Conservation (phyloP, 2,797 vertebrate species). For the Malacoctenus gilli region DNA sequence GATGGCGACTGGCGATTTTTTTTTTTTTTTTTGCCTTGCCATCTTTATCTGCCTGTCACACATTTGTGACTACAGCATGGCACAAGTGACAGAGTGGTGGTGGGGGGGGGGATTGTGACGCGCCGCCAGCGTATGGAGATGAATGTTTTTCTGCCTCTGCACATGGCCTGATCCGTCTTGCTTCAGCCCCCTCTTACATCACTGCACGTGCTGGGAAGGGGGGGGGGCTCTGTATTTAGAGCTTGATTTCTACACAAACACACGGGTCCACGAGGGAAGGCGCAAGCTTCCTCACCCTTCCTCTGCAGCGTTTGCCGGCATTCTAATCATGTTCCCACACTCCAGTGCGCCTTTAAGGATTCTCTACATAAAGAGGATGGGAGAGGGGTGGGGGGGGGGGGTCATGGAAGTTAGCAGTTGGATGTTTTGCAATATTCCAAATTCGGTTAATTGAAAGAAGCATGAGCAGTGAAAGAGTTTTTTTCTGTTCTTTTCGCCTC, state of each 20-base stretch:
- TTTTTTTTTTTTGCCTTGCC: not conserved
- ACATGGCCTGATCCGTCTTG: conserved; percentile 65
- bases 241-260: conserved; percentile 61
- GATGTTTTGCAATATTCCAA: conserved; percentile 30
- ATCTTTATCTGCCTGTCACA: conserved; percentile 10
- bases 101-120: conserved; percentile 28
- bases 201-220: conserved; percentile 55
- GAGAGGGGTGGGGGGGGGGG: not conserved
- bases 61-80: conserved; percentile 22
- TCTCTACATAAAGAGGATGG: conserved; percentile 15
- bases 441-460: conserved; percentile 40
- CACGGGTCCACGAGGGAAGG: conserved; percentile 40
- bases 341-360: conserved; percentile 54
- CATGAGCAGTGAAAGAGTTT: not conserved
- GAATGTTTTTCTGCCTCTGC: conserved; percentile 55
- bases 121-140: conserved; percentile 45
- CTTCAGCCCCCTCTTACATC: conserved; percentile 71
- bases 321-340: conserved; percentile 67
- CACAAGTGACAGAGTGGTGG: conserved; percentile 32
- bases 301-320: conserved; percentile 41
- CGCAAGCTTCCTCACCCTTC: conserved; percentile 24
- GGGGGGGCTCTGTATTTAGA: conserved; percentile 60
- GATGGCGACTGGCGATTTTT: conserved; percentile 3
- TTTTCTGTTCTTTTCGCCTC: conserved; percentile 7
- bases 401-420: conserved; percentile 24